Evolutionary conservation across 2,113 vertebrate species (phyloP).

Genomic region (Rhineura floridana): DNA sequence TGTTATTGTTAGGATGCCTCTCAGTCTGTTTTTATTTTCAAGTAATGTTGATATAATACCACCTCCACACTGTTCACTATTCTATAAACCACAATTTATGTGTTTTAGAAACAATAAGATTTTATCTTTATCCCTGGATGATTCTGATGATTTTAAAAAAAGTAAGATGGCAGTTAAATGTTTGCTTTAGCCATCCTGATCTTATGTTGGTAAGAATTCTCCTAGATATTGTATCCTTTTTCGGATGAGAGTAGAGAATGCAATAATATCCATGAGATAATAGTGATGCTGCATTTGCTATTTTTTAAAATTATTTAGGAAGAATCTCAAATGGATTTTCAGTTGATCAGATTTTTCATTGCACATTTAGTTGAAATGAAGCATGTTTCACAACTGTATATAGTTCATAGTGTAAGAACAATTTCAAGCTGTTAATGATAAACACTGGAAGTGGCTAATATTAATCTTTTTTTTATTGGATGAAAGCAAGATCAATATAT

Average conservation of each 20-base stretch:
- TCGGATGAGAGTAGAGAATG: not conserved
- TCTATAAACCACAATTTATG: too few species aligned
- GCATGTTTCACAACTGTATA: not conserved
- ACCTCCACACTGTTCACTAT: not conserved
- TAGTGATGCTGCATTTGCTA: not conserved
- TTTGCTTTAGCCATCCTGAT: not conserved
- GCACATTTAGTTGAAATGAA: slow-evolving; percentile 27
- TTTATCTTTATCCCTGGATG: not conserved
- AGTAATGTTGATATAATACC: not conserved
- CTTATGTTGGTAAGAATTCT: not conserved
- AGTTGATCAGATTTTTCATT: not conserved
- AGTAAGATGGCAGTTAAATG: not conserved
- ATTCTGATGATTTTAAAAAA: not conserved
- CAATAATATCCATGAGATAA: not conserved
- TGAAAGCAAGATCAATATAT: not conserved
- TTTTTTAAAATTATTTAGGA: not conserved
- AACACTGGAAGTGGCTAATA: not conserved
- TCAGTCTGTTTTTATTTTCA: slow-evolving; percentile 49
- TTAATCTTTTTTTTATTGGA: not conserved
- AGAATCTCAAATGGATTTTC: slow-evolving; percentile 19
- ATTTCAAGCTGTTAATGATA: rapidly evolving
- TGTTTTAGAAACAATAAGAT: not conserved
- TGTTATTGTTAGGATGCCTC: slow-evolving; percentile 16
- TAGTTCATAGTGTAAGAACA: rapidly evolving
- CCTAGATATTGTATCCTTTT: not conserved